Evolutionary conservation across 2,113 vertebrate genomes (phyloP).

Genomic region (Columbina picui): DNA sequence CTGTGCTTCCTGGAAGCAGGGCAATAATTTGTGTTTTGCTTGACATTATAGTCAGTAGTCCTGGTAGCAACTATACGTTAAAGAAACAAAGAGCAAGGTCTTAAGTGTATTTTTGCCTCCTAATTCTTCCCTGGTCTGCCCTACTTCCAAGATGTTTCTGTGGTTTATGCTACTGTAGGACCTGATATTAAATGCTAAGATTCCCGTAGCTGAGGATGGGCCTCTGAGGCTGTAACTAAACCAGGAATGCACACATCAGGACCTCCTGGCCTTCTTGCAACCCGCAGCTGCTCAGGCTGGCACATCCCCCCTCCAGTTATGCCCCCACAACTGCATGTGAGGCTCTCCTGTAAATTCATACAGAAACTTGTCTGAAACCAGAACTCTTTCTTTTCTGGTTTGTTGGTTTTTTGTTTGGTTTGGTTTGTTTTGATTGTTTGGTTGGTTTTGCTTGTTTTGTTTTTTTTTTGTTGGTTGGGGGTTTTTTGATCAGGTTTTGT

Average conservation of each 20-base stretch:
- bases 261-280: neutral
- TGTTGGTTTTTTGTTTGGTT: no score
- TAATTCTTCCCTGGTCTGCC: neutral
- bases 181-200: neutral
- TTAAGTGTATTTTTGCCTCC: neutral
- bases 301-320: neutral
- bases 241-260: neutral
- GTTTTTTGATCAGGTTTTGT: neutral
- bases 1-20: neutral
- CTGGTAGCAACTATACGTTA: neutral
- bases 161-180: neutral
- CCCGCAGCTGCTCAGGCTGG: neutral
- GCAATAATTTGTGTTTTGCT: neutral
- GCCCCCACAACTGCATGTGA: neutral
- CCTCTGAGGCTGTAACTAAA: neutral
- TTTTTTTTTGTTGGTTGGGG: no score
- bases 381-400: neutral
- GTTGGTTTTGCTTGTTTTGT: no score
- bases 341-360: neutral
- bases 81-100: neutral
- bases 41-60: neutral
- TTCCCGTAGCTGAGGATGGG: neutral
- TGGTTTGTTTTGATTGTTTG: no score
- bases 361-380: neutral
- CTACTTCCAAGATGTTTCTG: neutral